Percentiles rank a stretch among this genome's conserved stretches.
phyloP scores from a whole-genome alignment of 92 coral and sea anemone species.

The Phymanthus crucifer region DNA sequence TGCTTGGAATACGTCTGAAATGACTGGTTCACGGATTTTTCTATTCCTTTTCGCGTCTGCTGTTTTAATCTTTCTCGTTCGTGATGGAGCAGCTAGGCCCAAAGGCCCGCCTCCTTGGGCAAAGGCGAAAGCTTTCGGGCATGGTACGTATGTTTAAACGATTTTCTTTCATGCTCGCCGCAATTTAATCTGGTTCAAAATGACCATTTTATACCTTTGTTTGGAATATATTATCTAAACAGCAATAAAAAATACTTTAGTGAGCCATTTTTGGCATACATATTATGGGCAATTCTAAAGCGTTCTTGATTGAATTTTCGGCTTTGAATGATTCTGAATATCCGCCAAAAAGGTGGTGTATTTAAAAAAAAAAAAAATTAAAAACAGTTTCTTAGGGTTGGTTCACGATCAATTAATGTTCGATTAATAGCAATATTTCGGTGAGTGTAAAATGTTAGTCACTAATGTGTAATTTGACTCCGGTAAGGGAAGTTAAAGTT shows the following conservation, averaged over 20 bases:
- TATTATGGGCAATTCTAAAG: neutral
- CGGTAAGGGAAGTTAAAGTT: too few species aligned
- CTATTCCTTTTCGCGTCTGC: neutral
- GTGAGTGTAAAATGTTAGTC: too few species aligned
- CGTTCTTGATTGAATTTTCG: too few species aligned
- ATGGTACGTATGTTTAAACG: slow-evolving; percentile 6
- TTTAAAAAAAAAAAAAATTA: too few species aligned
- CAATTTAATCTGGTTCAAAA: neutral
- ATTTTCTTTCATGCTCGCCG: neutral
- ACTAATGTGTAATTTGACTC: too few species aligned
- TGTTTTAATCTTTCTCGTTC: neutral
- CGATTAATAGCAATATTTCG: too few species aligned
- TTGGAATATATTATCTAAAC: neutral
- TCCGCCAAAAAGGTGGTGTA: too few species aligned
- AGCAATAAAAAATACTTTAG: neutral
- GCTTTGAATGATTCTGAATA: too few species aligned
- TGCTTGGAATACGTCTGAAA: neutral
- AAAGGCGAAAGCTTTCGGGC: neutral
- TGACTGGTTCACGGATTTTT: neutral
- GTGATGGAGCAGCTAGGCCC: neutral
- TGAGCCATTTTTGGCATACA: neutral
- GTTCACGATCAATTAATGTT: too few species aligned
- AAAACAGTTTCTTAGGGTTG: too few species aligned
- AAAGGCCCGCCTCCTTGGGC: slow-evolving; percentile 19
- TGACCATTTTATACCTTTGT: neutral